A percentile compares a stretch with the other conserved stretches of the same genome.
These are phyloP conservation scores for Papilio dardanus DNA, from an alignment of 1,140 invertebrate species.

Conservation along the genomic window DNA sequence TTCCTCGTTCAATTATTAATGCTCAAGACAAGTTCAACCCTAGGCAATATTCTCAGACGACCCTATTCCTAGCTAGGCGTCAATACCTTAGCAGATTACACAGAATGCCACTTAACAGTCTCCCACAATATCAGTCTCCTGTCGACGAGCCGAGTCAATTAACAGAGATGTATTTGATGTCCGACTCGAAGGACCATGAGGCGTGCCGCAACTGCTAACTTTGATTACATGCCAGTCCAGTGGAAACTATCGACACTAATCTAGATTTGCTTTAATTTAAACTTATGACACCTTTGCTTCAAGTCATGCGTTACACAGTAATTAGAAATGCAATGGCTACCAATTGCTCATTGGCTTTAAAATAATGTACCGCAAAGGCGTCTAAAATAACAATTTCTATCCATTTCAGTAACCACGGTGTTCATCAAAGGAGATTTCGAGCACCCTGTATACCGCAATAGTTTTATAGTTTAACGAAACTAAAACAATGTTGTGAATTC, in stretches of 20 bases:
- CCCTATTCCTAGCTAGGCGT: neutral
- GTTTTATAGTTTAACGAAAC: slow-evolving; percentile 20
- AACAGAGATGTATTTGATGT: neutral
- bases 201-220: slow-evolving; percentile 1
- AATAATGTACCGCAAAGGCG: neutral
- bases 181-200: neutral
- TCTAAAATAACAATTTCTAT: neutral
- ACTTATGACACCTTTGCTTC: neutral
- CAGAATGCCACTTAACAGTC: slow-evolving; percentile 4
- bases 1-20: neutral
- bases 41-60: neutral
- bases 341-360: too few relatives aligned
- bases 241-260: neutral
- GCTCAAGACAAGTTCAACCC: neutral
- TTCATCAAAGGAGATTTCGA: neutral
- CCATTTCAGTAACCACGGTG: neutral
- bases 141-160: slow-evolving; percentile 1
- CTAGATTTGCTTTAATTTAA: slow-evolving; percentile 6
- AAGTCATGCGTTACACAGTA: neutral
- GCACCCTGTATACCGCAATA: slow-evolving; percentile 28
- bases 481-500: slow-evolving; percentile 55
- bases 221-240: neutral
- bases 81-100: slow-evolving; percentile 19
- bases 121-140: neutral
- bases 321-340: neutral